These are phyloP conservation scores for Sympetrum striolatum DNA, from an alignment of 2,888 invertebrate species.

Conservation along the genomic window DNA sequence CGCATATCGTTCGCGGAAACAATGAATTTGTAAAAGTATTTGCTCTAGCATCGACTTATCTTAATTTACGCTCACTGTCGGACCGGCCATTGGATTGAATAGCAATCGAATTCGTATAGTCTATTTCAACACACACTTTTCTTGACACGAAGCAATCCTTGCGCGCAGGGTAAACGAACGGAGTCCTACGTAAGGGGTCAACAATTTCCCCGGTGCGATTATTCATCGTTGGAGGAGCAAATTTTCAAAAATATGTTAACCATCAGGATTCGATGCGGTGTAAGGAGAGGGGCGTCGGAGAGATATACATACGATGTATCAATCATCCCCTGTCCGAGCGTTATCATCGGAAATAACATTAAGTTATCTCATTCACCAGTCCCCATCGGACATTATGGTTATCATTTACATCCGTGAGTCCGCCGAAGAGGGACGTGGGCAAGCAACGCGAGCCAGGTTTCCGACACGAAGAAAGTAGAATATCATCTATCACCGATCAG, in stretches of 20 bases:
- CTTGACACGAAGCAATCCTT: too few relatives aligned
- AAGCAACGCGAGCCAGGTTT: background rate
- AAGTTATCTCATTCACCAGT: background rate
- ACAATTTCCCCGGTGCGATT: too few relatives aligned
- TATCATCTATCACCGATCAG: background rate
- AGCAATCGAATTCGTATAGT: too few relatives aligned
- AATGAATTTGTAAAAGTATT: too few relatives aligned
- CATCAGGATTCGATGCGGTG: background rate
- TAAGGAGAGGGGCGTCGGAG: background rate
- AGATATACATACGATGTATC: background rate
- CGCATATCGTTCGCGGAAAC: too few relatives aligned
- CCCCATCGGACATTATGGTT: background rate
- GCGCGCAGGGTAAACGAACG: too few relatives aligned
- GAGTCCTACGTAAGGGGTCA: too few relatives aligned
- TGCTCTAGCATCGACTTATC: too few relatives aligned
- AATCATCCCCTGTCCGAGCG: background rate
- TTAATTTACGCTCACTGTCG: too few relatives aligned
- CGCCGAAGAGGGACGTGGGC: background rate
- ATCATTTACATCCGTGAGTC: background rate
- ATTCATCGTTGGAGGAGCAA: too few relatives aligned
- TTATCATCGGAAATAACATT: background rate
- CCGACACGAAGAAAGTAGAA: background rate
- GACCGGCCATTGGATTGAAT: too few relatives aligned
- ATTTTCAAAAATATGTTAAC: background rate
- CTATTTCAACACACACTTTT: too few relatives aligned